These are phyloP conservation scores for Drosophila lini DNA, from an alignment of 1,140 invertebrate species.

Conservation along the genomic window DNA sequence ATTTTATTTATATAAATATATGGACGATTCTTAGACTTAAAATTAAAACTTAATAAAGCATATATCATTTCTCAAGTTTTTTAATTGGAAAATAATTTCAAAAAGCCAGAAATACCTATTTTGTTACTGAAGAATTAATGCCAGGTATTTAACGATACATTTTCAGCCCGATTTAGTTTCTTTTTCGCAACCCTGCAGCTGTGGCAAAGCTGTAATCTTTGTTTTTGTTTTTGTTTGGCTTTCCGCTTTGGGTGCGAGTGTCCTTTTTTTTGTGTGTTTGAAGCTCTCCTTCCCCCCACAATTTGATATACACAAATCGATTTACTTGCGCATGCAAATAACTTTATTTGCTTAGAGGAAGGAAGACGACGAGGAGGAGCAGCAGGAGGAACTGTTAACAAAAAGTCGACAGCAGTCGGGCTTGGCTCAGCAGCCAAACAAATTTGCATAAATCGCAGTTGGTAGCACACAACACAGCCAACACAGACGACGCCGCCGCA, in stretches of 20 bases:
- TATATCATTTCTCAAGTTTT: too few species aligned
- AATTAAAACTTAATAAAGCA: too few species aligned
- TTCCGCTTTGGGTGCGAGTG: conserved; percentile 22
- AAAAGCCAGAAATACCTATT: background rate
- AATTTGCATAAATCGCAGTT: conserved; percentile 81
- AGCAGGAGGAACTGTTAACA: conserved; percentile 61
- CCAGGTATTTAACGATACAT: background rate
- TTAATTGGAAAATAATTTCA: background rate
- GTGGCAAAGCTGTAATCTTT: conserved; percentile 47
- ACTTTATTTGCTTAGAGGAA: conserved; percentile 72
- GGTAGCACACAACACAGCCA: conserved; percentile 58
- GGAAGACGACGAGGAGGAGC: conserved; percentile 2
- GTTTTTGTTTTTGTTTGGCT: conserved; percentile 41
- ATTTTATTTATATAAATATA: too few species aligned
- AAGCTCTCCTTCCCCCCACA: conserved; percentile 47
- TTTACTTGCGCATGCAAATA: conserved; percentile 82
- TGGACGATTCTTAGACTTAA: too few species aligned
- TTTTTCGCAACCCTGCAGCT: conserved; percentile 34
- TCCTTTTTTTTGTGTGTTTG: conserved; percentile 35
- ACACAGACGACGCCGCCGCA: conserved; percentile 12
- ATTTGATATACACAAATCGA: conserved; percentile 81
- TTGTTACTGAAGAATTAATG: background rate
- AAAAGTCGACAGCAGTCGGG: conserved; percentile 51
- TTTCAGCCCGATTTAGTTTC: background rate
- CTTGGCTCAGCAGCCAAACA: conserved; percentile 67